These are phyloP conservation scores for Acanthopagrus latus DNA, from an alignment of 2,797 vertebrate species.

Conservation along the genomic window DNA sequence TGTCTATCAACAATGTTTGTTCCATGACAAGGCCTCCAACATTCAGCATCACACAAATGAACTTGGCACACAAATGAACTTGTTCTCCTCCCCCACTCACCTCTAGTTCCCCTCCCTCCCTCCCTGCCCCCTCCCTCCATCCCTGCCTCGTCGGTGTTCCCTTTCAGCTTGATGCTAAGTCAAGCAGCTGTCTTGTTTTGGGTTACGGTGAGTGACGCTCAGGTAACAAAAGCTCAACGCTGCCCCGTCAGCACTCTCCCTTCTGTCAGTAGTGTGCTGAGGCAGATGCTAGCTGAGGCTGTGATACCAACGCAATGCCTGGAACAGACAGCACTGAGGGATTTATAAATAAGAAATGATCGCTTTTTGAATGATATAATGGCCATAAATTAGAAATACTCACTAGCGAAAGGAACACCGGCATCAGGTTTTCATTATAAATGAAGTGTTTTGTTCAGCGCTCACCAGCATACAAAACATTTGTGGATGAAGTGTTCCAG, in stretches of 20 bases:
- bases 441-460: slow-evolving; percentile 14
- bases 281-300: slow-evolving; percentile 72
- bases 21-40: slow-evolving; percentile 21
- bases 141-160: slow-evolving; percentile 51
- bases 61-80: slow-evolving; percentile 64
- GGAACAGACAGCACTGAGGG: slow-evolving; percentile 8
- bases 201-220: slow-evolving; percentile 71
- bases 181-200: slow-evolving; percentile 79
- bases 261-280: slow-evolving; percentile 48
- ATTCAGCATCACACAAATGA: slow-evolving; percentile 40
- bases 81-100: slow-evolving; percentile 16
- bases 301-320: slow-evolving; percentile 12
- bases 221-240: slow-evolving; percentile 78
- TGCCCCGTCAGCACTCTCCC: slow-evolving; percentile 59
- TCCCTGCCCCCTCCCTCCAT: slow-evolving; percentile 1
- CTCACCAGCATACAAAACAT: background rate
- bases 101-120: background rate
- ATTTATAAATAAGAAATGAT: slow-evolving; percentile 63
- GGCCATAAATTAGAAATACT: slow-evolving; percentile 38
- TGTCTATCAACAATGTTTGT: slow-evolving; percentile 24
- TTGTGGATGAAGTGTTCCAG: background rate
- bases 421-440: slow-evolving; percentile 26
- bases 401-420: background rate
- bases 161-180: slow-evolving; percentile 72
- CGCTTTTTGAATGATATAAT: slow-evolving; percentile 30